phyloP scores from a whole-genome alignment of 2,888 invertebrate genomes.

The Pseudeuparius sepicola region DNA sequence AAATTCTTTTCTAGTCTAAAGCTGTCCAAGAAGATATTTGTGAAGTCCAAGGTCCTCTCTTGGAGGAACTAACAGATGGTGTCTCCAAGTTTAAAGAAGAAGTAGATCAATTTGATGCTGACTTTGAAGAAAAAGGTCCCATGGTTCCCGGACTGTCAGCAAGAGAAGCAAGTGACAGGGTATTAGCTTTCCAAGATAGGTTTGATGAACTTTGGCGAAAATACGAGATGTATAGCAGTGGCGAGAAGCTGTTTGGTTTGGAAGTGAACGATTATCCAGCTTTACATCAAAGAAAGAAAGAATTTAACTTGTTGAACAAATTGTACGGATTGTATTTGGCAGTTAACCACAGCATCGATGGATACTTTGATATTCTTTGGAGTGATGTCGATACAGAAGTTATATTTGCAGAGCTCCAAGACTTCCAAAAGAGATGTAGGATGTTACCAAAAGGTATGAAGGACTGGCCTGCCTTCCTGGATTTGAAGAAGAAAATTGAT shows the following conservation, averaged over 20 bases:
- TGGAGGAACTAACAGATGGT: slow-evolving; percentile 61
- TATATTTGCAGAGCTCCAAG: slow-evolving; percentile 67
- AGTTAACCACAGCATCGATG: slow-evolving; percentile 77
- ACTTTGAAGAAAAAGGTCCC: slow-evolving; percentile 71
- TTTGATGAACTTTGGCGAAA: slow-evolving; percentile 77
- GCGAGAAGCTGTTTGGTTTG: slow-evolving; percentile 73
- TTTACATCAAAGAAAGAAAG: slow-evolving; percentile 67
- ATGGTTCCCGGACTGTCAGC: slow-evolving; percentile 77
- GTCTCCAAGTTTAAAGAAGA: slow-evolving; percentile 55
- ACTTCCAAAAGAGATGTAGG: slow-evolving; percentile 78
- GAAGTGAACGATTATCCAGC: slow-evolving; percentile 75
- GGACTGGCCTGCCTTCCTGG: slow-evolving; percentile 80
- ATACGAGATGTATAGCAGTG: slow-evolving; percentile 69
- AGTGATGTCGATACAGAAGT: slow-evolving; percentile 70
- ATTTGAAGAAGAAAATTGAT: slow-evolving; percentile 79
- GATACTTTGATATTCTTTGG: slow-evolving; percentile 81
- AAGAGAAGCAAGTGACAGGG: slow-evolving; percentile 76
- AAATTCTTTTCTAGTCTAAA: slow-evolving; percentile 43
- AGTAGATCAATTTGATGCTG: slow-evolving; percentile 57
- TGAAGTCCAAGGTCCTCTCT: slow-evolving; percentile 65
- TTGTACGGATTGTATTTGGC: slow-evolving; percentile 69
- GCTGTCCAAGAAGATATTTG: slow-evolving; percentile 60
- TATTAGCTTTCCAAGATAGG: slow-evolving; percentile 63
- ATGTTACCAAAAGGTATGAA: slow-evolving; percentile 76
- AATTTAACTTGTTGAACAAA: slow-evolving; percentile 74